Conservation (phyloP, 2,113 vertebrate species). For the Leptocoma aspasia region DNA sequence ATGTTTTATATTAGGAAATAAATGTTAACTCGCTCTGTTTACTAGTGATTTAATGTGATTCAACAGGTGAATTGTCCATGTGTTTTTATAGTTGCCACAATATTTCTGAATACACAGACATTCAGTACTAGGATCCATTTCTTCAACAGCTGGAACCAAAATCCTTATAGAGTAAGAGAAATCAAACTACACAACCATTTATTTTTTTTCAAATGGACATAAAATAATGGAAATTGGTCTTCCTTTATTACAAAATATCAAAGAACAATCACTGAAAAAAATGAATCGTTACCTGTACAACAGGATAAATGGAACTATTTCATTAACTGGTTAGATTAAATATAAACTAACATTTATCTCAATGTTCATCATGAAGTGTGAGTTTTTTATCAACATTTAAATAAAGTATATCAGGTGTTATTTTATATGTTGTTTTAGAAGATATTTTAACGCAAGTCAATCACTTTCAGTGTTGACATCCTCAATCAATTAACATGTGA, state of each 20-base stretch:
- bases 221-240: background rate
- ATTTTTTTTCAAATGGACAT: background rate
- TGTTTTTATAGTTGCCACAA: background rate
- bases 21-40: background rate
- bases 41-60: background rate
- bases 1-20: background rate
- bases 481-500: background rate
- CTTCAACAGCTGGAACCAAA: background rate
- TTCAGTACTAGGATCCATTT: background rate
- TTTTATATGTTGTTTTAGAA: background rate
- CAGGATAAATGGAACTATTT: background rate
- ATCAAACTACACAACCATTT: background rate
- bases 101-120: background rate
- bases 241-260: background rate
- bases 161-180: background rate
- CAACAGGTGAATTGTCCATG: background rate
- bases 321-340: background rate
- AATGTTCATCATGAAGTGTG: background rate
- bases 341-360: background rate
- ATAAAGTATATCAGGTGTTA: background rate
- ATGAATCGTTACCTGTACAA: background rate
- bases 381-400: background rate
- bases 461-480: background rate
- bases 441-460: background rate
- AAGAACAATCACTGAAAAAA: background rate